Conservation (phyloP, 92 coral and sea anemone genomes). For the Zoanthus gigantus region DNA sequence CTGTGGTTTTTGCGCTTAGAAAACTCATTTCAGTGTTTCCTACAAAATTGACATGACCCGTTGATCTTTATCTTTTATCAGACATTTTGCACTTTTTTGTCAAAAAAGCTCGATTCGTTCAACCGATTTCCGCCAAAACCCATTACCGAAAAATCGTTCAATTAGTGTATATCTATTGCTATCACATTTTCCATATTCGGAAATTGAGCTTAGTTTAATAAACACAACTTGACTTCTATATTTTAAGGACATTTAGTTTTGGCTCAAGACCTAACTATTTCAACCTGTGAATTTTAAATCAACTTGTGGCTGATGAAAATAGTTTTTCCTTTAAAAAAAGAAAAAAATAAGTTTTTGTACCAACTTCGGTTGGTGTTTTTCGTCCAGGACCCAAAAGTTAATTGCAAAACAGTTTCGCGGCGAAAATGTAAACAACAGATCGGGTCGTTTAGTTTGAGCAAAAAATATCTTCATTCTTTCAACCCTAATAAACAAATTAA, state of each 20-base stretch:
- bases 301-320: not conserved
- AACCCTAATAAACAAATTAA: slow-evolving; percentile 51
- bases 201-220: slow-evolving; percentile 30
- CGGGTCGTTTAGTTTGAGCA: slow-evolving; percentile 35
- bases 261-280: not conserved
- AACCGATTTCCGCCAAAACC: slow-evolving; percentile 51
- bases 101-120: slow-evolving; percentile 30
- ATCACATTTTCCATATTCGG: slow-evolving; percentile 42
- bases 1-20: slow-evolving; percentile 37
- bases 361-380: not conserved
- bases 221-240: slow-evolving; percentile 23
- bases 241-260: slow-evolving; percentile 8
- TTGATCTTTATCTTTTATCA: slow-evolving; percentile 42
- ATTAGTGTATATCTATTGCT: slow-evolving; percentile 23
- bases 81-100: slow-evolving; percentile 31
- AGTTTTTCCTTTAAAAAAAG: not conserved
- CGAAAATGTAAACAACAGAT: slow-evolving; percentile 27
- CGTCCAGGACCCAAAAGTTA: slow-evolving; percentile 5
- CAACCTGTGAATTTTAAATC: not conserved
- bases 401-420: slow-evolving; percentile 28
- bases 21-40: slow-evolving; percentile 49
- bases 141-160: slow-evolving; percentile 48
- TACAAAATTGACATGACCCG: slow-evolving; percentile 39
- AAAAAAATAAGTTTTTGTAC: not conserved
- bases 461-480: slow-evolving; percentile 41